Conservation (phyloP, 2,797 vertebrate species). For the Peromyscus melanophrys region DNA sequence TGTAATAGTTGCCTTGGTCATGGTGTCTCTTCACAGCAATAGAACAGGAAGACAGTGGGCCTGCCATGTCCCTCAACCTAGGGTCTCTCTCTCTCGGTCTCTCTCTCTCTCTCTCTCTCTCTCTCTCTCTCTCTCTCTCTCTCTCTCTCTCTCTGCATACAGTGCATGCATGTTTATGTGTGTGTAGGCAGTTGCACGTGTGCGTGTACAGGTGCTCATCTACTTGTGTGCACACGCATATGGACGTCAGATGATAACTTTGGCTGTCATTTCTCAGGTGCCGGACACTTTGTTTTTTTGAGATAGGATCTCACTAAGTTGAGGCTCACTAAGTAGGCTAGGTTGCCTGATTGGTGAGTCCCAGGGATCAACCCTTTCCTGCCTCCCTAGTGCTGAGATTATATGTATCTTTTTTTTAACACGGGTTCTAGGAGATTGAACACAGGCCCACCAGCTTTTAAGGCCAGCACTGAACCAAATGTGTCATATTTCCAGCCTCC, state of each 20-base stretch:
- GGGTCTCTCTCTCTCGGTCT: too few species aligned
- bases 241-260: not conserved
- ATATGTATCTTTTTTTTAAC: not conserved
- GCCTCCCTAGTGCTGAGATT: not conserved
- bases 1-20: not conserved
- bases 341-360: not conserved
- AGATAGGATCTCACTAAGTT: not conserved
- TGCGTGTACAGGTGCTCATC: not conserved
- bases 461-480: not conserved
- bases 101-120: too few species aligned
- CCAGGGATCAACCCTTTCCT: not conserved
- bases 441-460: not conserved
- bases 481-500: not conserved
- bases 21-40: not conserved
- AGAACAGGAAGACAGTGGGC: not conserved
- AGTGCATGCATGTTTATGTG: not conserved
- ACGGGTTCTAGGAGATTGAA: not conserved
- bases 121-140: too few species aligned
- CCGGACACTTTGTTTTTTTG: too few species aligned
- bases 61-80: rapidly evolving
- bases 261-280: not conserved
- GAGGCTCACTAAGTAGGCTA: not conserved
- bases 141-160: not conserved
- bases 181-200: not conserved
- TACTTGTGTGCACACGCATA: not conserved